Evolutionary conservation across 2,888 invertebrate species (phyloP).

Genomic region (Nephrotoma guestfalica): DNA sequence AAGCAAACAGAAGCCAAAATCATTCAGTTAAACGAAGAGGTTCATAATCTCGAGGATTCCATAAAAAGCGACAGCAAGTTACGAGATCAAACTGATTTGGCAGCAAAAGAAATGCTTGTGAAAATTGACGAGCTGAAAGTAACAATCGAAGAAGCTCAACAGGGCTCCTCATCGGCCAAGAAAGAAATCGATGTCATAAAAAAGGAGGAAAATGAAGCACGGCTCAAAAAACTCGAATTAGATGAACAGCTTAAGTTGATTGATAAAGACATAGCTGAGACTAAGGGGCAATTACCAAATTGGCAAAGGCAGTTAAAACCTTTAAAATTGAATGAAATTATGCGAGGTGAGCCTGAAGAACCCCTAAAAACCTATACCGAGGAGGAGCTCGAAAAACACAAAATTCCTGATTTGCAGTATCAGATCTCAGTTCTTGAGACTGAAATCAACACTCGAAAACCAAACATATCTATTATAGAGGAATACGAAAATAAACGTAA

Average conservation of each 20-base stretch:
- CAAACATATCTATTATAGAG: constrained; percentile 58
- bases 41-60: constrained; percentile 50
- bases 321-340: constrained; percentile 48
- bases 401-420: constrained; percentile 42
- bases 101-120: constrained; percentile 37
- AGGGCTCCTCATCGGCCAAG: constrained; percentile 43
- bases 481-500: constrained; percentile 59
- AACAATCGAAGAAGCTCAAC: constrained; percentile 40
- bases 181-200: constrained; percentile 46
- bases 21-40: constrained; percentile 52
- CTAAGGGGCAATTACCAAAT: constrained; percentile 39
- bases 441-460: constrained; percentile 47
- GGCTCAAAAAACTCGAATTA: constrained; percentile 56
- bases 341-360: constrained; percentile 34
- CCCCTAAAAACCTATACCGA: constrained; percentile 42
- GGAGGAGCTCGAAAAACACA: constrained; percentile 48
- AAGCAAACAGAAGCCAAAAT: constrained; percentile 64
- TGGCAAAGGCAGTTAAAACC: constrained; percentile 32
- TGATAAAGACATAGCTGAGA: constrained; percentile 41
- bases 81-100: constrained; percentile 41
- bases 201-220: constrained; percentile 49
- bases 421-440: constrained; percentile 43
- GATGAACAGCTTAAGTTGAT: constrained; percentile 52
- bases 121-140: constrained; percentile 41
- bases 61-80: constrained; percentile 42